Percentiles rank a stretch among this genome's conserved stretches.
phyloP scores from a whole-genome alignment of 2,888 invertebrate species.

The Matsumyia berberina region DNA sequence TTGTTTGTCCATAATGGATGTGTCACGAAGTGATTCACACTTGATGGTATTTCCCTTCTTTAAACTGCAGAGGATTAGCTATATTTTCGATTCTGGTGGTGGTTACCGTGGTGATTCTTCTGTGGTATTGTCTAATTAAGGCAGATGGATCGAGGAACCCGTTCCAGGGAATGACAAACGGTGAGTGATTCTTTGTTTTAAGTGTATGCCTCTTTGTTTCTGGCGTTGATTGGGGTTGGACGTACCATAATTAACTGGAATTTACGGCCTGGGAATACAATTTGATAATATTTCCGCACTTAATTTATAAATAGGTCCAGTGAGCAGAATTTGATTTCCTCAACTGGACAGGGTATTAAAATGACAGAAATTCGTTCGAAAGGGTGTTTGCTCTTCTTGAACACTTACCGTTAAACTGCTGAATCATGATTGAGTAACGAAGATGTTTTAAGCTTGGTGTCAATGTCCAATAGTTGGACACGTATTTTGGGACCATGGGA shows the following conservation, averaged over 20 bases:
- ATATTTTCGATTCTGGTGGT: slow-evolving; percentile 88
- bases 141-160: slow-evolving; percentile 81
- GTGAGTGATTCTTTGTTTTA: slow-evolving; percentile 72
- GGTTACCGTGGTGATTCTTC: slow-evolving; percentile 87
- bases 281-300: background rate
- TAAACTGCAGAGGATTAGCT: slow-evolving; percentile 83
- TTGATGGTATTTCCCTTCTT: slow-evolving; percentile 32
- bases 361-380: background rate
- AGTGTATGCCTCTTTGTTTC: slow-evolving; percentile 4
- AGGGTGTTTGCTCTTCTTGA: background rate
- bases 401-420: background rate
- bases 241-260: slow-evolving; percentile 6
- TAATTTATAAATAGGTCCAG: background rate
- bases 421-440: background rate
- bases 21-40: slow-evolving; percentile 23
- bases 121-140: slow-evolving; percentile 88
- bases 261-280: slow-evolving; percentile 5
- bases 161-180: slow-evolving; percentile 81
- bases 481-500: too few species aligned
- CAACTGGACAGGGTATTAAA: background rate
- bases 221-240: background rate
- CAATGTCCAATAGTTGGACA: too few species aligned
- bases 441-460: too few species aligned
- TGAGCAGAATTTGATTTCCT: background rate
- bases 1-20: slow-evolving; percentile 17